Percentiles rank a stretch among this genome's conserved stretches.
Evolutionary conservation across 1,140 invertebrate species (phyloP).

Genomic region (Lordiphosa mommai): DNA sequence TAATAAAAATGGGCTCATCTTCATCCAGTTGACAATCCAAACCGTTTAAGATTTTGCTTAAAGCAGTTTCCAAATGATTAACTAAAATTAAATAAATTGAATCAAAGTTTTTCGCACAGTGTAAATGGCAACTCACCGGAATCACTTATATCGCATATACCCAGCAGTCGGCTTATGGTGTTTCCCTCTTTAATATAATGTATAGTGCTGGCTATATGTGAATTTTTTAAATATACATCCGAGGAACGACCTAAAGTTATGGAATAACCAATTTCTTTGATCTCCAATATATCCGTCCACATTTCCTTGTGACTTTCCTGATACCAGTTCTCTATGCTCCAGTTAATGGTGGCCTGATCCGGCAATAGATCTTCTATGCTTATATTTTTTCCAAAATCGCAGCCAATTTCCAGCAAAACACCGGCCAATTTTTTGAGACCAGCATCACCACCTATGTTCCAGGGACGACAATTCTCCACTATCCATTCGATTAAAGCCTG

Average conservation of each 20-base stretch:
- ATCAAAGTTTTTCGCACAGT: no score
- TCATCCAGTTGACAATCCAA: constrained; percentile 2
- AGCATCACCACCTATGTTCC: constrained; percentile 3
- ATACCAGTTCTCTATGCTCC: constrained; percentile 3
- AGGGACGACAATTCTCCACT: constrained; percentile 17
- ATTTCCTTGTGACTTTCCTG: background rate
- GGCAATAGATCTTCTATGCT: constrained; percentile 15
- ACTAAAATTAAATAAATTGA: background rate
- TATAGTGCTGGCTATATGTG: background rate
- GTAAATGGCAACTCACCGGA: no score
- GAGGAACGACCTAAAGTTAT: constrained; percentile 2
- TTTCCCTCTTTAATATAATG: constrained; percentile 6
- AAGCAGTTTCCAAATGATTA: background rate
- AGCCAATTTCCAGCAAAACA: constrained; percentile 14
- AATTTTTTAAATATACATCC: background rate
- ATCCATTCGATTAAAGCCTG: constrained; percentile 11
- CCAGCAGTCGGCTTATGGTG: constrained; percentile 2
- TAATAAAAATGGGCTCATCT: constrained; percentile 15
- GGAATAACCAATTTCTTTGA: background rate
- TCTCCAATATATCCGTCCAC: background rate
- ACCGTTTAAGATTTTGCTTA: background rate
- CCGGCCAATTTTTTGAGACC: constrained; percentile 9
- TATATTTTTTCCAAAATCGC: constrained; percentile 9
- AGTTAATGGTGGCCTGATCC: background rate
- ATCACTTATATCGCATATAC: background rate